Evolutionary conservation across 2,888 invertebrate species (phyloP), one percentile per base, ranked within the genome.

Genomic region (Branchinecta sandiegonensis): DNA sequence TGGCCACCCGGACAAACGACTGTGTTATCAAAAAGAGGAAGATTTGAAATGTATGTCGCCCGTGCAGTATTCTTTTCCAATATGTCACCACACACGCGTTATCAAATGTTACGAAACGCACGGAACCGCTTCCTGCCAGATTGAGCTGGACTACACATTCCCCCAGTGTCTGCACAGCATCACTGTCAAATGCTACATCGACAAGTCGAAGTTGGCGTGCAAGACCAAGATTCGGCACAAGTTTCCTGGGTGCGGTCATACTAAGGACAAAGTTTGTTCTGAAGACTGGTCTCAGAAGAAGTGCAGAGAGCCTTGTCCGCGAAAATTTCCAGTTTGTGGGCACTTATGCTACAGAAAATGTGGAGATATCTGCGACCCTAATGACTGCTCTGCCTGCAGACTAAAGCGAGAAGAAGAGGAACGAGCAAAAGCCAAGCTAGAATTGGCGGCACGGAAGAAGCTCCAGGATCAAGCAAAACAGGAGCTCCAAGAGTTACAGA

Each of bases 231-330:
- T 67, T 37, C 8, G 3, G 6, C 50, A n/a, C 12, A 6, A n/a
- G 10, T 65, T 23, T 14, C 14, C 56, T 17, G 14, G 50, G 11
- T 48, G 67, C 0, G 11, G 48, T 8, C 67, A 67, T 23, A 11
- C n/a, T 12, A 67, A 12, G 2, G 8, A 13, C 14, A 64, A 63
- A 11, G 8, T n/a, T 5, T 67, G 67, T n/a, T 46, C 50, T 46
- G 13, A 50, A 8, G 17, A 48, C 10, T 8, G 4, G 17, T 10
- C 17, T 4, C 17, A 23, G 12, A 17, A 17, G 7, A n/a, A 8
- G 64, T 67, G 67, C 56, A 67, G 37, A 23, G 8, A 1, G 9
- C 67, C 50, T 50, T 67, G 67, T 56, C 14, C 63, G n/a, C 9
- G 23, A 9, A 8, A 10, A 17, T 37, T 67, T 13, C 3, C 12